Percentiles rank a stretch among this genome's conserved stretches.
Evolutionary conservation across 1,140 invertebrate genomes (phyloP).

Genomic region (Drosophila pseudoobscura): DNA sequence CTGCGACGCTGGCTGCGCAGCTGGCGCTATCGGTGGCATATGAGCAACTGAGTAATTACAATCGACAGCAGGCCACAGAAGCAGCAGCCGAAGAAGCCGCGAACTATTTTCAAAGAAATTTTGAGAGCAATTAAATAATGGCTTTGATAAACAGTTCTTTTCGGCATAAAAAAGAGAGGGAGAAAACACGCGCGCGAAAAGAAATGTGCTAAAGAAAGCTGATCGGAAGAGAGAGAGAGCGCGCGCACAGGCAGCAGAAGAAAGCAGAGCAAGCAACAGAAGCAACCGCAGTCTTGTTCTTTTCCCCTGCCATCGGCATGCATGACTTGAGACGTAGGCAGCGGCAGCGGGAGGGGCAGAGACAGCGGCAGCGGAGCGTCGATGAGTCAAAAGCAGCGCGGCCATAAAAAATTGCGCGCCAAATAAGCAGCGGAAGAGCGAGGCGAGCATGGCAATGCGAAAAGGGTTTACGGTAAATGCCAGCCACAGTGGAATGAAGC

Average conservation of each 20-base stretch:
- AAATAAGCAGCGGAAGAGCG: slow-evolving; percentile 44
- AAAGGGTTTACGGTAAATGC: slow-evolving; percentile 39
- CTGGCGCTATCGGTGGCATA: slow-evolving; percentile 51
- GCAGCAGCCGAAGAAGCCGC: slow-evolving; percentile 15
- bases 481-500: slow-evolving; percentile 8
- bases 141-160: slow-evolving; percentile 70
- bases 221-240: slow-evolving; percentile 4
- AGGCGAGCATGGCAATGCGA: slow-evolving; percentile 25
- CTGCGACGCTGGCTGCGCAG: slow-evolving; percentile 31
- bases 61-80: slow-evolving; percentile 46
- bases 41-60: slow-evolving; percentile 80
- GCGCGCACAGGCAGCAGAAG: slow-evolving; percentile 37
- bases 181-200: slow-evolving; percentile 6
- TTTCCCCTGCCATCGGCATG: slow-evolving; percentile 31
- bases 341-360: slow-evolving; percentile 9
- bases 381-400: slow-evolving; percentile 63
- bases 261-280: slow-evolving; percentile 62
- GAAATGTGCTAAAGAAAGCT: slow-evolving; percentile 37
- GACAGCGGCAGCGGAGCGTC: not conserved
- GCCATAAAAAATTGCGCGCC: slow-evolving; percentile 68
- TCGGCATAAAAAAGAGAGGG: slow-evolving; percentile 24
- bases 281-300: slow-evolving; percentile 26
- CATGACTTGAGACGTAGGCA: slow-evolving; percentile 41
- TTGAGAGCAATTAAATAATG: slow-evolving; percentile 76
- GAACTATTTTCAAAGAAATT: slow-evolving; percentile 61